Conservation (phyloP, 2,113 vertebrate species). For the Amia ocellicauda region DNA sequence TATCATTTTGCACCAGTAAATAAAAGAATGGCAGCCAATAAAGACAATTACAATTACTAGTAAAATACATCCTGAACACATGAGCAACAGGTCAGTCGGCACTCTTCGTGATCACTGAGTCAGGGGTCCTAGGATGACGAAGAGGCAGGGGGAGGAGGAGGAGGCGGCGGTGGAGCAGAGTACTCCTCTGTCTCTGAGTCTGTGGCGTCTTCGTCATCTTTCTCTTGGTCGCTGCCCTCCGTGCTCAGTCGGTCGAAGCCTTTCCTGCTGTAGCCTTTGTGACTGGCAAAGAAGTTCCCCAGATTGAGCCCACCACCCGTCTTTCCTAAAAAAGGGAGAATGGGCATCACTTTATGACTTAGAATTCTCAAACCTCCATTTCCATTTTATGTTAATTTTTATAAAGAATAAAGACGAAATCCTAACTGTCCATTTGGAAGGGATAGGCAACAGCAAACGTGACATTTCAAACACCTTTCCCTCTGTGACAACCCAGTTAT, state of each 20-base stretch:
- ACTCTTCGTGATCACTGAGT: slow-evolving; percentile 32
- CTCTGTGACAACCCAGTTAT: not conserved
- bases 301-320: slow-evolving; percentile 81
- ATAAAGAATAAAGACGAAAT: too few species aligned
- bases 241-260: slow-evolving; percentile 95
- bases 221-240: slow-evolving; percentile 93
- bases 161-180: slow-evolving; percentile 63
- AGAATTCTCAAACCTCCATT: too few species aligned
- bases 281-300: slow-evolving; percentile 91
- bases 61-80: slow-evolving; percentile 73
- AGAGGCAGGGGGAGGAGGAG: slow-evolving; percentile 30
- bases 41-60: slow-evolving; percentile 77
- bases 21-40: slow-evolving; percentile 74
- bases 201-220: slow-evolving; percentile 83
- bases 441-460: too few species aligned
- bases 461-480: not conserved
- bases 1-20: slow-evolving; percentile 59
- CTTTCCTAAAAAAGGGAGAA: slow-evolving; percentile 69
- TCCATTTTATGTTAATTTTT: too few species aligned
- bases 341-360: too few species aligned
- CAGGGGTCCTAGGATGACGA: slow-evolving; percentile 58
- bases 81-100: slow-evolving; percentile 58
- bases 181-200: slow-evolving; percentile 92
- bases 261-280: slow-evolving; percentile 87
- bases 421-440: too few species aligned